Percentiles rank a stretch among this genome's conserved stretches.
These are phyloP conservation scores for Dasypus novemcinctus DNA, from an alignment of 2,113 vertebrate genomes.

Conservation along the genomic window DNA sequence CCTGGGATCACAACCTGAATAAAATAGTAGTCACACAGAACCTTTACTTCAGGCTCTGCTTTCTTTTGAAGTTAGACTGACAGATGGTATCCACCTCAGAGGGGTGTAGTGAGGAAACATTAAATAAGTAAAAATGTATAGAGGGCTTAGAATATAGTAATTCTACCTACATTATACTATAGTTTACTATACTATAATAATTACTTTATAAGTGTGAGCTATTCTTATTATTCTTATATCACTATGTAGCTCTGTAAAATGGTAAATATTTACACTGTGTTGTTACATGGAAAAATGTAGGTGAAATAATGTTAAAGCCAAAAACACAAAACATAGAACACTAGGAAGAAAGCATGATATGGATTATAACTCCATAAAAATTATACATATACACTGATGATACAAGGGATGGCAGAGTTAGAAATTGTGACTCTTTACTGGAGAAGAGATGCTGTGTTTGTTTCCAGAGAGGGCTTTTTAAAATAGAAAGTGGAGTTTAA, in stretches of 20 bases:
- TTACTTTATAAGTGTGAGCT: background rate
- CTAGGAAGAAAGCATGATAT: background rate
- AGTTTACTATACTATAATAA: background rate
- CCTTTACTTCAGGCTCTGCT: slow-evolving; percentile 1
- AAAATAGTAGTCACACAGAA: background rate
- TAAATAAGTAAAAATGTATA: slow-evolving; percentile 22
- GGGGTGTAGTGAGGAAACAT: background rate
- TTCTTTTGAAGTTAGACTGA: background rate
- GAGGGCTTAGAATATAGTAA: slow-evolving; percentile 1
- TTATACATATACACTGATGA: background rate
- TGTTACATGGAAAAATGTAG: background rate
- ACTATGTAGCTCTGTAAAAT: background rate
- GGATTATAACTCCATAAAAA: slow-evolving; percentile 29
- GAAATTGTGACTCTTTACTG: slow-evolving; percentile 20
- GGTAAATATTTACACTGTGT: slow-evolving; percentile 12
- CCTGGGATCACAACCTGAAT: background rate
- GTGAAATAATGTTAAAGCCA: slow-evolving; percentile 36
- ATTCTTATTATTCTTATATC: background rate
- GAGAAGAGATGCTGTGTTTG: background rate
- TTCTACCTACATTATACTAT: too few relatives aligned
- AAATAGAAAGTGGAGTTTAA: slow-evolving; percentile 27
- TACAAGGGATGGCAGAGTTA: background rate
- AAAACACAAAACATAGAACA: background rate
- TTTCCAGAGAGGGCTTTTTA: slow-evolving; percentile 32
- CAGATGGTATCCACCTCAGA: background rate